Evolutionary conservation across 2,113 vertebrate species (phyloP).

Genomic region (Thryonomys swinderianus): DNA sequence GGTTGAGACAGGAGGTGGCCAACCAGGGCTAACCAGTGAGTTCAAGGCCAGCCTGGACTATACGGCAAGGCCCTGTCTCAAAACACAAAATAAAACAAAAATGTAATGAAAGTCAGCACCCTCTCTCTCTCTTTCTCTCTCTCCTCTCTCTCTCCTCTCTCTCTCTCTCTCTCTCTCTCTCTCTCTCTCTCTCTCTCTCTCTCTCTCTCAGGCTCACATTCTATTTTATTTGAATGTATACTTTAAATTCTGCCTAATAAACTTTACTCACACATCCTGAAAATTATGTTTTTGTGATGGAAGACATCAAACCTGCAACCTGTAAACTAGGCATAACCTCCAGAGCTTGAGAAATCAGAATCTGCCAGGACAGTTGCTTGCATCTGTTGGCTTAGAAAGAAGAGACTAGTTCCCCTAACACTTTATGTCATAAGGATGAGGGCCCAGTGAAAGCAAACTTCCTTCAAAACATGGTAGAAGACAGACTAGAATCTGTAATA

Average conservation of each 20-base stretch:
- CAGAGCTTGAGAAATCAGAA: constrained; percentile 95
- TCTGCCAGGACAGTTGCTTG: constrained; percentile 93
- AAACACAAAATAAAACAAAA: background rate
- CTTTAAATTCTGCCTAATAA: background rate
- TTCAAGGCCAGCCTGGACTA: background rate
- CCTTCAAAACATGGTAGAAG: constrained; percentile 97
- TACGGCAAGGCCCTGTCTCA: background rate
- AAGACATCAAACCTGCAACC: background rate
- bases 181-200: too few relatives aligned
- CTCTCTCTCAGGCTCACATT: background rate
- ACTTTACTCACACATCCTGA: background rate
- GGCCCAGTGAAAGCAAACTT: constrained; percentile 93
- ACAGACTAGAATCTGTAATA: constrained; percentile 96
- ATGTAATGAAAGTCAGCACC: background rate
- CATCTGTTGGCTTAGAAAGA: constrained; percentile 94
- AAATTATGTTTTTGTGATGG: background rate
- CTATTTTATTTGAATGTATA: background rate
- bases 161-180: too few relatives aligned
- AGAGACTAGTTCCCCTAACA: constrained; percentile 93
- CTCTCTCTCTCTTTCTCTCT: too few relatives aligned
- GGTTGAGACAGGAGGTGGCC: background rate
- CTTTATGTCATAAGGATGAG: constrained; percentile 96
- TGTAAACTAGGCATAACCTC: constrained; percentile 89
- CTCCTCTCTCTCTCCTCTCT: too few relatives aligned
- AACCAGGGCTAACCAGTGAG: too few relatives aligned